Conservation (phyloP, 2,888 invertebrate species). For the Cheilosia scutellata region DNA sequence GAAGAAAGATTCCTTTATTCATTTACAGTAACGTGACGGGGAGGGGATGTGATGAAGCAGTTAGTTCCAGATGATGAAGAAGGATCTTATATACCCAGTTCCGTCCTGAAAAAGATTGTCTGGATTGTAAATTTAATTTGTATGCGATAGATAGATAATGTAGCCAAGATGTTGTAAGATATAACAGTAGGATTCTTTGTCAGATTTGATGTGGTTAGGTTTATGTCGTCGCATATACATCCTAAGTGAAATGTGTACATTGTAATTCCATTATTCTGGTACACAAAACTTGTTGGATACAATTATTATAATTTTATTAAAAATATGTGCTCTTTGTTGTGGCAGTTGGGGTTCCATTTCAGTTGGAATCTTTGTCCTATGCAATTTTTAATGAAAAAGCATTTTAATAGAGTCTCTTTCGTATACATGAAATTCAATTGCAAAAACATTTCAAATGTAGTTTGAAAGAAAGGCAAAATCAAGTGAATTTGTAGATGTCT, state of each 20-base stretch:
- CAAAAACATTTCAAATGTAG: too few relatives aligned
- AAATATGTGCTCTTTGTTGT: slow-evolving; percentile 34
- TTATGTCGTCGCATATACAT: background rate
- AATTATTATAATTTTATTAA: slow-evolving; percentile 54
- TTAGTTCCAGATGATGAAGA: slow-evolving; percentile 58
- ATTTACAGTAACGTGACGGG: background rate
- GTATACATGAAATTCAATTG: background rate
- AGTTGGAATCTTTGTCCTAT: background rate
- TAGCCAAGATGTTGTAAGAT: slow-evolving; percentile 32
- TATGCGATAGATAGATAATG: slow-evolving; percentile 56
- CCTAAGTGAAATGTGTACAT: slow-evolving; percentile 16
- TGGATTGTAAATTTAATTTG: slow-evolving; percentile 71
- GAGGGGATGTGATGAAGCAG: slow-evolving; percentile 26
- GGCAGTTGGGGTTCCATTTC: background rate
- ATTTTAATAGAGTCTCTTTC: background rate
- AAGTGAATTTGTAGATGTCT: too few relatives aligned
- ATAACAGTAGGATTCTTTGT: slow-evolving; percentile 40
- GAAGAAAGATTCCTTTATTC: slow-evolving; percentile 34
- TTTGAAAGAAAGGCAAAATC: too few relatives aligned
- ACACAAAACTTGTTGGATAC: slow-evolving; percentile 29
- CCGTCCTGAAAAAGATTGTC: slow-evolving; percentile 46
- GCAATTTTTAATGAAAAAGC: background rate
- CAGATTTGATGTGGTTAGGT: background rate
- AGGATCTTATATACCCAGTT: background rate
- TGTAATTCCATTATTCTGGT: slow-evolving; percentile 2